These are phyloP conservation scores for Gonioctena quinquepunctata DNA, from an alignment of 1,140 invertebrate genomes.

Conservation along the genomic window DNA sequence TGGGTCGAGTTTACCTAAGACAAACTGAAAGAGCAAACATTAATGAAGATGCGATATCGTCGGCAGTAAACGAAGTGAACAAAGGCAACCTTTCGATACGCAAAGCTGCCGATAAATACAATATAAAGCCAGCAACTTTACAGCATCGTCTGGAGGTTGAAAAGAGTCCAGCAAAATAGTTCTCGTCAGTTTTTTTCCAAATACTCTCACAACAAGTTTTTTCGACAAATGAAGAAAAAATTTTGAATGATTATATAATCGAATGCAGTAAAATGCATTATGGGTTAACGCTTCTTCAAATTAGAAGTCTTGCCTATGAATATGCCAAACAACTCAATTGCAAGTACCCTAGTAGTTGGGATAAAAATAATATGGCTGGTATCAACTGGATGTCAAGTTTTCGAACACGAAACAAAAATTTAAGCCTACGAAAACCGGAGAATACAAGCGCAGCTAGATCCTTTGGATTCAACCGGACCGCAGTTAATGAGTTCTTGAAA, in stretches of 20 bases:
- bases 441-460: constrained; percentile 14
- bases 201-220: too few species aligned
- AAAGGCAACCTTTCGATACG: too few species aligned
- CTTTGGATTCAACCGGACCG: constrained; percentile 19
- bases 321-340: constrained; percentile 1
- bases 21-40: too few species aligned
- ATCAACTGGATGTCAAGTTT: constrained; percentile 23
- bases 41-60: too few species aligned
- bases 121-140: too few species aligned
- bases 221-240: constrained; percentile 1
- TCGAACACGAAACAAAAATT: constrained; percentile 3
- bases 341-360: constrained; percentile 8
- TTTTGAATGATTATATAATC: constrained; percentile 25
- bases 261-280: constrained; percentile 21
- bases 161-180: too few species aligned
- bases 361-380: constrained; percentile 22
- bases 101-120: too few species aligned
- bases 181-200: too few species aligned
- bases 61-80: too few species aligned
- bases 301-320: constrained; percentile 1
- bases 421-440: constrained; percentile 11
- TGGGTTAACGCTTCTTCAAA: not conserved
- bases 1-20: too few species aligned
- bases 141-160: too few species aligned
- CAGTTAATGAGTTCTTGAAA: constrained; percentile 21